Evolutionary conservation across 2,888 invertebrate species (phyloP), one percentile per base, ranked within the genome.

Genomic region (Pyralis farinalis): DNA sequence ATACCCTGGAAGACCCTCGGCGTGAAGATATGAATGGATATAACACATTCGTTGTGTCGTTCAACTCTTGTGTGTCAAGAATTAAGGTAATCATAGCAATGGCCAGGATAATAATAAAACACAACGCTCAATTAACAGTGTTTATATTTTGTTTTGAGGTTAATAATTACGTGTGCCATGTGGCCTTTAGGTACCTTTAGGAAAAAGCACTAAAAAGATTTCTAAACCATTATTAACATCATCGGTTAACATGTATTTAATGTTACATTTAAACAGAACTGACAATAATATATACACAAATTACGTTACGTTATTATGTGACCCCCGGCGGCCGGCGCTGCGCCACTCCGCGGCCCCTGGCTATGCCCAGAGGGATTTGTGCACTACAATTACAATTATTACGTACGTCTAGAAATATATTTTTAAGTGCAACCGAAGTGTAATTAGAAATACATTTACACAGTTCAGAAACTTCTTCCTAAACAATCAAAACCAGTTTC

Each of bases 141-240:
- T 87, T 86, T 87, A 87, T 87, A 87, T 85, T 39, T 86, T 78
- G 82, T 80, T 82, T 81, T 73, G 81, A 83, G 83, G 79, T 83
- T 86, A 85, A 84, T 82, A 81, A 39, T 82, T 80, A 85, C 65
- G 74, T 77, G 83, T 71, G 82, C 86, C 83, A 46, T 72, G 68
- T 69, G 83, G 84, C 86, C 71, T 33, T 76, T 71, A 75, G 75
- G 80, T 82, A 76, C 78, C 74, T 79, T 76, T 71, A 75, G 59
- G 74, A 71, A 74, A 71, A 81, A 84, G 77, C 77, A 80, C 80
- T 78, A 78, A 82, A 71, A 77, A 71, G 67, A 70, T 74, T 63
- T 75, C 74, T 82, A 83, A 83, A 81, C 76, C 67, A 76, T 79
- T 69, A 71, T 73, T 68, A 80, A 82, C 79, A 73, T 76, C 55